Evolutionary conservation across 1,140 invertebrate species (phyloP), one percentile per base, ranked within the genome.

Genomic region (Bombus pyrosoma): DNA sequence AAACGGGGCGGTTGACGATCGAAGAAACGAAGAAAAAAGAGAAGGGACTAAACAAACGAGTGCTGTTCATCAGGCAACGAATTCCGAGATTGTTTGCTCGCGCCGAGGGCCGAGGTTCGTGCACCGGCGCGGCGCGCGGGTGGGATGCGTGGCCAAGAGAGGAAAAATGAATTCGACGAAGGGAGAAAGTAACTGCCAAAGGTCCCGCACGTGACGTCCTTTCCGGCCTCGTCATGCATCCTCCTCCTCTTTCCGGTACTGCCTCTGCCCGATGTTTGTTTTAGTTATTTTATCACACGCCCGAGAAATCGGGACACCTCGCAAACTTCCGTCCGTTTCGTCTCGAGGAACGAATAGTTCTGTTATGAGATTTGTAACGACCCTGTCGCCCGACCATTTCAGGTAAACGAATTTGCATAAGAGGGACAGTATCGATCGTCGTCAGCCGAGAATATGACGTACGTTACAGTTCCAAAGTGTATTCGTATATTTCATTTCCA

Each of bases 261-360:
- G 47, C 57, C 91, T 83, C 90, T 78, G 69, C 78, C 76, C 89
- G 66, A 81, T 95, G 93, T 95, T 95, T 95, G 93, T 95, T 94
- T 91, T 93, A 93, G 89, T 94, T 94, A 95, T 95, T 95, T 95
- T 93, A 95, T 94, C 93, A 93, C 94, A 92, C 92, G 93, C 85
- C 86, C 86, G 91, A 92, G 89, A 92, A 92, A 93, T 91, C 86
- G 88, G 91, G 91, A 92, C 90, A 92, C 91, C 91, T 93, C 87
- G 91, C 91, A 94, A 93, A 94, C 93, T 93, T 94, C 90, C 92
- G 91, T 77, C 75, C 79, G 68, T 71, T 47, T 43, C 32, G 32
- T 34, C 77, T 41, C 32, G 64, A n/a, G 34, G 8, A 32, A 59
- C 53, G 75, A 66, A 53, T 69, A 34, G 34, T 76, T 68, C 22